phyloP scores from a whole-genome alignment of 2,797 vertebrate species.

The Coranthus polyacanthus region DNA sequence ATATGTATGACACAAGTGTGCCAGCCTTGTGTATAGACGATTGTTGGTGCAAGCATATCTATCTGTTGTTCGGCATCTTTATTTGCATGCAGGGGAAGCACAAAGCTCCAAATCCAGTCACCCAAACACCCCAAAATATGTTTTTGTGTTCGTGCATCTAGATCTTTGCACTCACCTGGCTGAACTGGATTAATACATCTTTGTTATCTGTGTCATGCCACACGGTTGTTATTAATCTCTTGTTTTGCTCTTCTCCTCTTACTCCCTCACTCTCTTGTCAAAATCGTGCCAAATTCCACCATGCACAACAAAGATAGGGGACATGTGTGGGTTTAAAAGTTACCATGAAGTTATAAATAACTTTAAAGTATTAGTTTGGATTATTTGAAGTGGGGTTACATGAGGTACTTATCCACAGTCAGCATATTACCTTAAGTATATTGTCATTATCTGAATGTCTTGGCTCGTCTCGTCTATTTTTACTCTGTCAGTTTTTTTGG shows the following conservation, averaged over 20 bases:
- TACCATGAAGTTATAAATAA: constrained; percentile 13
- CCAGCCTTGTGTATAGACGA: constrained; percentile 39
- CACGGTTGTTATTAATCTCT: constrained; percentile 54
- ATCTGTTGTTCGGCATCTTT: constrained; percentile 53
- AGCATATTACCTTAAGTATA: too few species aligned
- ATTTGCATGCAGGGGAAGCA: constrained; percentile 43
- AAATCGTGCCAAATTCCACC: constrained; percentile 19
- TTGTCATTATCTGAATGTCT: too few species aligned
- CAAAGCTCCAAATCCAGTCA: constrained; percentile 42
- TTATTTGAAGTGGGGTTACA: too few species aligned
- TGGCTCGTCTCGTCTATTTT: too few species aligned
- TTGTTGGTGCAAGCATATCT: constrained; percentile 47
- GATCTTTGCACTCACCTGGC: constrained; percentile 54
- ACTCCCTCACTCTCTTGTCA: constrained; percentile 24
- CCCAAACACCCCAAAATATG: constrained; percentile 43
- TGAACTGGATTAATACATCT: constrained; percentile 54
- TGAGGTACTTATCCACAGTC: too few species aligned
- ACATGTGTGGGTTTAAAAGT: constrained; percentile 44
- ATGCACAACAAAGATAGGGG: constrained; percentile 28
- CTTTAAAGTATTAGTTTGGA: constrained; percentile 39
- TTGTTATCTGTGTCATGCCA: constrained; percentile 60
- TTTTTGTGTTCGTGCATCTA: constrained; percentile 35
- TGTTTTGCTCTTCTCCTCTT: constrained; percentile 34
- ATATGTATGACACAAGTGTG: constrained; percentile 68
- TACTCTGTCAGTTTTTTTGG: too few species aligned